Evolutionary conservation across 2,797 vertebrate species (phyloP), one percentile per base, ranked within the genome.

Genomic region (Darevskia nairensis): DNA sequence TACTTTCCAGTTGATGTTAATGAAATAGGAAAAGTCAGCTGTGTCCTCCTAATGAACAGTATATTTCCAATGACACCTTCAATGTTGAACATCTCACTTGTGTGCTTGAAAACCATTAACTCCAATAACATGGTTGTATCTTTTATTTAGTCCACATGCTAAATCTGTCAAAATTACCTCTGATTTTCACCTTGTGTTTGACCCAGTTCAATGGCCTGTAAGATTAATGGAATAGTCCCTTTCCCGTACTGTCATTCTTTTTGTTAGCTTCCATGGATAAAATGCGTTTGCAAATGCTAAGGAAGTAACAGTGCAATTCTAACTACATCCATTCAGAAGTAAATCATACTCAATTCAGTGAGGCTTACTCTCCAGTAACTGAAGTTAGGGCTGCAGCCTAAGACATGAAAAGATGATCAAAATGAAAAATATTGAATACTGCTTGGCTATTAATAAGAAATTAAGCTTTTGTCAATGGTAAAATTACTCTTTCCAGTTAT

Each of bases 171-270:
- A 69, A 15, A 85, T 92, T 75, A 66, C 27, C 23, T 66, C 80
- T 44, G 81, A 77, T 29, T 68, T 87, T 2, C 4, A 17, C 13
- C 41, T 89, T 74, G 80, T 19, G 46, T 0, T 0, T 2, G 23
- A 87, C 10, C 89, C 69, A 83, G 21, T 87, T 74, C 83, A 68
- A 25, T 11, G 15, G 46, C 5, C 27, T 29, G 8, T 64, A 89
- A 89, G 35, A 23, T 82, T 82, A 90, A 87, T 0, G 1, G 41
- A 91, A 59, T 10, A 25, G 4, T 66, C 64, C 84, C 39, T 0
- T 0, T 0, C 1, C 85, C 78, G 32, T 80, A 80, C 59, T 0
- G 0, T 82, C 46, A 39, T 41, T 82, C 15, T 39, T 55, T 59
- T 23, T 32, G 3, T 55, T 55, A 46, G 2, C 8, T 66, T 29